These are phyloP conservation scores for Lucifuga dentata DNA, from an alignment of 2,113 vertebrate genomes.

Conservation along the genomic window DNA sequence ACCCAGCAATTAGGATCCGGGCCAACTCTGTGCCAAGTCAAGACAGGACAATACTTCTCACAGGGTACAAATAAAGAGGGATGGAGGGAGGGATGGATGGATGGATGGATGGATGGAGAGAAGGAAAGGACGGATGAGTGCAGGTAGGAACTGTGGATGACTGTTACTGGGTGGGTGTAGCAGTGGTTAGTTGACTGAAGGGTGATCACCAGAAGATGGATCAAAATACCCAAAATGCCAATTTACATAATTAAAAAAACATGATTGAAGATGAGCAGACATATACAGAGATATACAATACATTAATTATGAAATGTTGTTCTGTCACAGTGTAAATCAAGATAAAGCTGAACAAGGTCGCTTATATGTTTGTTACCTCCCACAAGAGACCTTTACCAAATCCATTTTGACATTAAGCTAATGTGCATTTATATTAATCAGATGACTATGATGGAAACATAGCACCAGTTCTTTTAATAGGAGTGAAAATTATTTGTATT, in stretches of 20 bases:
- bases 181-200: background rate
- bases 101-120: background rate
- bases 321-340: constrained; percentile 1
- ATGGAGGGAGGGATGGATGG: background rate
- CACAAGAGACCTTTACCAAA: constrained; percentile 63
- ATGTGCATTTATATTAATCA: constrained; percentile 65
- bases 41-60: background rate
- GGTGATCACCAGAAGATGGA: too few relatives aligned
- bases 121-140: background rate
- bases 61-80: background rate
- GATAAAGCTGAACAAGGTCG: constrained; percentile 12
- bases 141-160: background rate
- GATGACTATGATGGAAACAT: constrained; percentile 32
- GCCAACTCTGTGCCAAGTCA: constrained; percentile 3
- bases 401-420: constrained; percentile 66
- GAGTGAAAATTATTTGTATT: constrained; percentile 14
- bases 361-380: constrained; percentile 37
- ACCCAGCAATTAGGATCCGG: background rate
- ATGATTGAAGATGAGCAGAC: background rate
- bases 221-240: constrained; percentile 18
- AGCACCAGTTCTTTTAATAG: constrained; percentile 22
- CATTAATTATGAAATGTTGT: background rate
- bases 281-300: background rate
- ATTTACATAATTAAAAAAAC: constrained; percentile 22
- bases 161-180: background rate